phyloP scores from a whole-genome alignment of 2,797 vertebrate genomes.

The Hylomyscus alleni region DNA sequence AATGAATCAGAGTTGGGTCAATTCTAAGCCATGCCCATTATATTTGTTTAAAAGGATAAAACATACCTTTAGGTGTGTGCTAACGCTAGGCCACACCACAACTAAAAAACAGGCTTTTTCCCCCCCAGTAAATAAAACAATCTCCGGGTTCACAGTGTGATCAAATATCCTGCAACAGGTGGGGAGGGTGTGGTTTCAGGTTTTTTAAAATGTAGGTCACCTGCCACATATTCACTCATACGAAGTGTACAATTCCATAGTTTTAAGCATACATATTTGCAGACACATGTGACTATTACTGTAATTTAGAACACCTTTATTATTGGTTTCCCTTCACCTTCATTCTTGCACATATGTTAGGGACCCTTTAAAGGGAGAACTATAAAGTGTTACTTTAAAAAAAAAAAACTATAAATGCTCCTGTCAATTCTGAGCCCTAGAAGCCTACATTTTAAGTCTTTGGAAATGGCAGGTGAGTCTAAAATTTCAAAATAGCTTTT shows the following conservation, averaged over 20 bases:
- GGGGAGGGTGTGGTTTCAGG: background rate
- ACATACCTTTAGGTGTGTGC: background rate
- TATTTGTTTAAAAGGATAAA: background rate
- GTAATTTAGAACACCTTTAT: constrained; percentile 59
- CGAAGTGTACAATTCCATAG: background rate
- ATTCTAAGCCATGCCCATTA: background rate
- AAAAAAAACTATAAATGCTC: constrained; percentile 40
- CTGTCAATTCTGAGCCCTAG: constrained; percentile 52
- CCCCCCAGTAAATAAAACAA: background rate
- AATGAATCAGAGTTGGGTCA: background rate
- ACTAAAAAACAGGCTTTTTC: background rate
- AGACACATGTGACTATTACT: background rate
- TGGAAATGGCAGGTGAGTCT: constrained; percentile 40
- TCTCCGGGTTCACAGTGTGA: background rate
- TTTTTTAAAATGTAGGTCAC: constrained; percentile 30
- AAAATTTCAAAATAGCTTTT: constrained; percentile 33
- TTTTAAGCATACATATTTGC: constrained; percentile 15
- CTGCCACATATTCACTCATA: background rate
- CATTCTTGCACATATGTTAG: constrained; percentile 28
- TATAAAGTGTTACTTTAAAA: constrained; percentile 12
- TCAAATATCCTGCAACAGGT: background rate
- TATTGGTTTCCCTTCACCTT: constrained; percentile 70
- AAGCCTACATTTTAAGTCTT: constrained; percentile 33
- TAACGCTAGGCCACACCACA: background rate
- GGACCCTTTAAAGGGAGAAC: constrained; percentile 44